A percentile compares a stretch with the other conserved stretches of the same genome.
Conservation (phyloP, 2,113 vertebrate genomes). For the Podiceps cristatus region DNA sequence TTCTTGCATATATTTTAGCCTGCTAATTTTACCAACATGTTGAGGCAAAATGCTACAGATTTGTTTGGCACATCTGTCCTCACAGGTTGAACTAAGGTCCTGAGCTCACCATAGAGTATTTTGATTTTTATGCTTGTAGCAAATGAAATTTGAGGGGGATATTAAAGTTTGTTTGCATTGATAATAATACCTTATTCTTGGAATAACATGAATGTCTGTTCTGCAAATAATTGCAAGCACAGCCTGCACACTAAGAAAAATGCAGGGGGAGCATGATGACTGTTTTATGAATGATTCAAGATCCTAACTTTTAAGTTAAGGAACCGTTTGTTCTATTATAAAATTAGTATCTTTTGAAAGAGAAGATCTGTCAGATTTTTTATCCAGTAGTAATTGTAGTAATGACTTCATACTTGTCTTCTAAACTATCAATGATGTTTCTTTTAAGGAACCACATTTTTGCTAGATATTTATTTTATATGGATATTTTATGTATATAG, state of each 20-base stretch:
- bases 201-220: not conserved
- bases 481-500: not conserved
- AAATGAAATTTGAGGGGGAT: not conserved
- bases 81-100: not conserved
- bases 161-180: not conserved
- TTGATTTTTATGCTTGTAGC: not conserved
- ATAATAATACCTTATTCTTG: not conserved
- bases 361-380: not conserved
- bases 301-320: not conserved
- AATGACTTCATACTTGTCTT: not conserved
- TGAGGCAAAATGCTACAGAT: not conserved
- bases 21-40: not conserved
- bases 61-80: not conserved
- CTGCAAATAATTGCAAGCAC: not conserved
- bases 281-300: not conserved
- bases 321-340: not conserved
- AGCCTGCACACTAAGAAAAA: not conserved
- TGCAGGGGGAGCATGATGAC: not conserved
- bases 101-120: not conserved
- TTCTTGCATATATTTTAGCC: not conserved
- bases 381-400: not conserved
- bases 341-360: not conserved
- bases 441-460: not conserved
- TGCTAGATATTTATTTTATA: not conserved
- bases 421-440: not conserved